phyloP scores from a whole-genome alignment of 2,797 vertebrate species.

The Pseudopleuronectes americanus region DNA sequence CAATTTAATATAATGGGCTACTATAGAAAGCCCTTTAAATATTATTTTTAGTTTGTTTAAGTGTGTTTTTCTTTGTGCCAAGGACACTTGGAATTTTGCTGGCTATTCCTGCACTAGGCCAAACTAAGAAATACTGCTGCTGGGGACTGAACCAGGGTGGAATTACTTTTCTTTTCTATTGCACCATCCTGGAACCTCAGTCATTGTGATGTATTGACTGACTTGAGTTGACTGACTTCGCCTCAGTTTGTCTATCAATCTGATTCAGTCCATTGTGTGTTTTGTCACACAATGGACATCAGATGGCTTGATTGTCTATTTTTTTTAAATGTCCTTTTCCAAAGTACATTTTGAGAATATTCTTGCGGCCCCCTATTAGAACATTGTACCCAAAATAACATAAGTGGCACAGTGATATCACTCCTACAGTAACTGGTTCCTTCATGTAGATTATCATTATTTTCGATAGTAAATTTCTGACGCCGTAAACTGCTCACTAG shows the following conservation, averaged over 20 bases:
- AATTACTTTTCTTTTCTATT: too few relatives aligned
- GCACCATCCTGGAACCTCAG: too few relatives aligned
- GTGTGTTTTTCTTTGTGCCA: too few relatives aligned
- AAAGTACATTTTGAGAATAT: not conserved
- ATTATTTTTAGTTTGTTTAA: not conserved
- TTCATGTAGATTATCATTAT: constrained; percentile 1
- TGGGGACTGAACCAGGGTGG: too few relatives aligned
- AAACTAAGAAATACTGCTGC: too few relatives aligned
- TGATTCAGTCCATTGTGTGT: not conserved
- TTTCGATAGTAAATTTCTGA: not conserved
- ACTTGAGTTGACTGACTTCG: too few relatives aligned
- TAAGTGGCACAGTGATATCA: too few relatives aligned
- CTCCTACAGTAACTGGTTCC: not conserved
- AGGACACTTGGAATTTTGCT: too few relatives aligned
- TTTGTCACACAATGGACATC: too few relatives aligned
- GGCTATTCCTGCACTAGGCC: too few relatives aligned
- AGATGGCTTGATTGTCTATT: too few relatives aligned
- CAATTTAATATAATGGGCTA: not conserved
- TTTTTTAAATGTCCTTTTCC: not conserved
- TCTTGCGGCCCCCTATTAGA: not conserved
- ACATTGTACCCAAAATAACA: constrained; percentile 2
- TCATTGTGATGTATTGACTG: too few relatives aligned
- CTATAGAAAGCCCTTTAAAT: not conserved
- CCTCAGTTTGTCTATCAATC: not conserved
- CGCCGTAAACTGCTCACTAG: constrained; percentile 10